These are phyloP conservation scores for Gallinago undulata DNA, from an alignment of 2,113 vertebrate species.

Conservation along the genomic window DNA sequence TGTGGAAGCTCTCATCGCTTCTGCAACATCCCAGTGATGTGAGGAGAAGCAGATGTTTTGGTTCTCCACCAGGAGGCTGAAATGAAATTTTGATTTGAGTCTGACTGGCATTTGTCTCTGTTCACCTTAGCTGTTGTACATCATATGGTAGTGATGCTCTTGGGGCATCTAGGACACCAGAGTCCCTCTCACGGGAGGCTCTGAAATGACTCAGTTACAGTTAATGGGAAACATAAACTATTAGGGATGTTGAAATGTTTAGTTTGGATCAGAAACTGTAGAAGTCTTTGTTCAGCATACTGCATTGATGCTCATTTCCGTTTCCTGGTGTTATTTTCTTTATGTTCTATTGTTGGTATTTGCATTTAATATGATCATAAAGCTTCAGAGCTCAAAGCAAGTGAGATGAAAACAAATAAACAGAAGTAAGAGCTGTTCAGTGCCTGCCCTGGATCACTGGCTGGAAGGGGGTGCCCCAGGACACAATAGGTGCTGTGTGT, in stretches of 20 bases:
- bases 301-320: neutral
- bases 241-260: slow-evolving; percentile 2
- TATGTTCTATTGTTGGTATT: neutral
- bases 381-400: neutral
- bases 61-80: slow-evolving; percentile 12
- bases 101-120: neutral
- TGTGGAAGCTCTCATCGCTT: neutral
- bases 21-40: neutral
- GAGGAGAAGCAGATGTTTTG: neutral
- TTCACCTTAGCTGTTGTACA: neutral
- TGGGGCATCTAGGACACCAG: neutral
- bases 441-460: neutral
- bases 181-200: neutral
- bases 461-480: neutral
- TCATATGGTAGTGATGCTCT: neutral
- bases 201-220: neutral
- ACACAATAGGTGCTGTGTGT: neutral
- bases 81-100: slow-evolving; percentile 1
- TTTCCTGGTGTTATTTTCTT: neutral
- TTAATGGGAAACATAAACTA: neutral
- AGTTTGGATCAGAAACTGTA: neutral
- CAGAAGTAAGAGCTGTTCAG: neutral
- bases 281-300: neutral
- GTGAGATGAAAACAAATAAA: neutral
- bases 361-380: neutral